Conservation (phyloP, 2,888 invertebrate genomes). For the Megalurothrips usitatus region DNA sequence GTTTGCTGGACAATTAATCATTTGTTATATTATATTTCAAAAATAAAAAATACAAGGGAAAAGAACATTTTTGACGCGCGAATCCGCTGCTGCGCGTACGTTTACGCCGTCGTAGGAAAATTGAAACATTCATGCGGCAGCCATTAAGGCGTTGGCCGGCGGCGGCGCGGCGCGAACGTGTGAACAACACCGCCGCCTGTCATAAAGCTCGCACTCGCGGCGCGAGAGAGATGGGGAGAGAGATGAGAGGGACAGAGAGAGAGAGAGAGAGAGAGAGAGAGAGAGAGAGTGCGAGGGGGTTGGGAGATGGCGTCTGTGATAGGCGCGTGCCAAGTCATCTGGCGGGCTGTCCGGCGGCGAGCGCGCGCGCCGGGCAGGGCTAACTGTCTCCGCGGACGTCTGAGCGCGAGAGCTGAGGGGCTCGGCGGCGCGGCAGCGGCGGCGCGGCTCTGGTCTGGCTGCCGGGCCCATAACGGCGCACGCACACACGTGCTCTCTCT, state of each 20-base stretch:
- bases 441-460: background rate
- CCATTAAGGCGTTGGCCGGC: background rate
- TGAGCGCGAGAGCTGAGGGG: too few relatives aligned
- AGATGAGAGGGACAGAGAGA: background rate
- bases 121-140: too few relatives aligned
- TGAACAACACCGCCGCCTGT: constrained; percentile 19
- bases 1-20: too few relatives aligned
- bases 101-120: too few relatives aligned
- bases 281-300: too few relatives aligned
- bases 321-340: constrained; percentile 13
- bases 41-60: too few relatives aligned
- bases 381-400: background rate
- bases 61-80: too few relatives aligned
- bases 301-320: background rate
- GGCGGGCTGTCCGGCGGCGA: background rate
- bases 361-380: background rate
- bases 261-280: background rate
- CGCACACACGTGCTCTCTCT: too few relatives aligned
- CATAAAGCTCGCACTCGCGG: background rate
- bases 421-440: background rate
- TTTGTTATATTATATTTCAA: too few relatives aligned
- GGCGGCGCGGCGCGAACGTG: constrained; percentile 1
- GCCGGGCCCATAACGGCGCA: background rate
- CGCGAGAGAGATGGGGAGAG: background rate
- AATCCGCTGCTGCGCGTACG: too few relatives aligned